These are phyloP conservation scores for Acronicta leporina DNA, from an alignment of 2,888 invertebrate genomes.

Conservation along the genomic window DNA sequence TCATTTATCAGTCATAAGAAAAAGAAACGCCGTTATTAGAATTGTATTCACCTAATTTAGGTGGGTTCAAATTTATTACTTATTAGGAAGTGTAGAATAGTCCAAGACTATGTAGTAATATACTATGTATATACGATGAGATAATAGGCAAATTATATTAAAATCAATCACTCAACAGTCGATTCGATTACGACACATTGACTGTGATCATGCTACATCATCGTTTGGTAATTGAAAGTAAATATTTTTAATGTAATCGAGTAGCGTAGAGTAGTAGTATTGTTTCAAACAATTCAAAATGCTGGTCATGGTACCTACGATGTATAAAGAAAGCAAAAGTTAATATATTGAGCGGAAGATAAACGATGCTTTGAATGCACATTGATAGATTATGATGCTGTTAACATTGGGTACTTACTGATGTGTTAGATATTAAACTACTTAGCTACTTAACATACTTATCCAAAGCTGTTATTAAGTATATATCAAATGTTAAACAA, in stretches of 20 bases:
- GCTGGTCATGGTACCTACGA: conserved; percentile 66
- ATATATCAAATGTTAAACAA: conserved; percentile 14
- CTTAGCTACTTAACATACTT: conserved; percentile 49
- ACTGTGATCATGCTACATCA: conserved; percentile 54
- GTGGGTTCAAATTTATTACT: not conserved
- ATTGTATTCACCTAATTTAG: not conserved
- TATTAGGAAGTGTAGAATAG: not conserved
- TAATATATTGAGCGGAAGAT: conserved; percentile 50
- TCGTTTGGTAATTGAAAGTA: conserved; percentile 67
- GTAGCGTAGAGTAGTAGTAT: conserved; percentile 62
- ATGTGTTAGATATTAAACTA: conserved; percentile 50
- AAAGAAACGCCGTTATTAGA: not conserved
- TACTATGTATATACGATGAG: too few species aligned
- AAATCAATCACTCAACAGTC: not conserved
- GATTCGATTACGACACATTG: conserved; percentile 14
- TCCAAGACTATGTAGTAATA: too few species aligned
- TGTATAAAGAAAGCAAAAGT: conserved; percentile 64
- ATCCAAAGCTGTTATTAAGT: conserved; percentile 24
- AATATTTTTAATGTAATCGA: conserved; percentile 60
- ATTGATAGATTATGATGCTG: conserved; percentile 51
- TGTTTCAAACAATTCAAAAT: conserved; percentile 64
- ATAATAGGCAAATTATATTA: not conserved
- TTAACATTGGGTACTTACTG: conserved; percentile 40
- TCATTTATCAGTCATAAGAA: not conserved
- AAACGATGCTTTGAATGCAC: conserved; percentile 43